Percentiles rank a stretch among this genome's conserved stretches.
Evolutionary conservation across 2,888 invertebrate species (phyloP).

Genomic region (Galeopsomyia nigrocyanea): DNA sequence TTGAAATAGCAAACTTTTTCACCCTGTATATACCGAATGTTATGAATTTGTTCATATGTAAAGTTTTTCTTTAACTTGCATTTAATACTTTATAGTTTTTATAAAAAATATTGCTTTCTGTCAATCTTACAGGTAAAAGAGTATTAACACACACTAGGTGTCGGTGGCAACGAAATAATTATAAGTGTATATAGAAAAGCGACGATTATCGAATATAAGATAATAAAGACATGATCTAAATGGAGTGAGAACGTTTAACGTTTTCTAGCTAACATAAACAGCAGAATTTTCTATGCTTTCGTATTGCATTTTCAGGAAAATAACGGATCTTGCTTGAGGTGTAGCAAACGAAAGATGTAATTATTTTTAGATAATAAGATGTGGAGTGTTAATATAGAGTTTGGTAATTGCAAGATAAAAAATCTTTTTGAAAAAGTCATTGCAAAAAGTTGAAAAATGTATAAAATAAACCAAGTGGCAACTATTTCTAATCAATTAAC

Average conservation of each 20-base stretch:
- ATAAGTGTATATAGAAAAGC: conserved; percentile 47
- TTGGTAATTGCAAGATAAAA: not conserved
- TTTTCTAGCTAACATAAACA: conserved; percentile 47
- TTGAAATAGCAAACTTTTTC: no score
- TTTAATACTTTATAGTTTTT: conserved; percentile 15
- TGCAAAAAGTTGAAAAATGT: conserved; percentile 48
- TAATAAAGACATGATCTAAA: conserved; percentile 33
- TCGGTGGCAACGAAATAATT: conserved; percentile 52
- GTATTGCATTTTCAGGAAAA: conserved; percentile 9
- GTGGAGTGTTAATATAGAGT: conserved; percentile 27
- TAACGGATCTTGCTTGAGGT: no score
- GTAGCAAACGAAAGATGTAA: conserved; percentile 20
- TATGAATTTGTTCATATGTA: conserved; percentile 32
- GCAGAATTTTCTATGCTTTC: conserved; percentile 25
- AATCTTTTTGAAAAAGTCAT: not conserved
- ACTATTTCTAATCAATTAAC: conserved; percentile 52
- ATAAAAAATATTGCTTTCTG: conserved; percentile 39
- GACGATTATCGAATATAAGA: conserved; percentile 40
- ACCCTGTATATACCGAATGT: conserved; percentile 43
- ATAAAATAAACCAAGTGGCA: conserved; percentile 56
- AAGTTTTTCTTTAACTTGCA: conserved; percentile 45
- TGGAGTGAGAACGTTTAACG: conserved; percentile 42
- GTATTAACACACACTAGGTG: conserved; percentile 43
- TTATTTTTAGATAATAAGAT: conserved; percentile 39
- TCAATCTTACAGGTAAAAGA: conserved; percentile 43